These are phyloP conservation scores for Aldabrachelys gigantea DNA, from an alignment of 2,113 vertebrate genomes.

Conservation along the genomic window DNA sequence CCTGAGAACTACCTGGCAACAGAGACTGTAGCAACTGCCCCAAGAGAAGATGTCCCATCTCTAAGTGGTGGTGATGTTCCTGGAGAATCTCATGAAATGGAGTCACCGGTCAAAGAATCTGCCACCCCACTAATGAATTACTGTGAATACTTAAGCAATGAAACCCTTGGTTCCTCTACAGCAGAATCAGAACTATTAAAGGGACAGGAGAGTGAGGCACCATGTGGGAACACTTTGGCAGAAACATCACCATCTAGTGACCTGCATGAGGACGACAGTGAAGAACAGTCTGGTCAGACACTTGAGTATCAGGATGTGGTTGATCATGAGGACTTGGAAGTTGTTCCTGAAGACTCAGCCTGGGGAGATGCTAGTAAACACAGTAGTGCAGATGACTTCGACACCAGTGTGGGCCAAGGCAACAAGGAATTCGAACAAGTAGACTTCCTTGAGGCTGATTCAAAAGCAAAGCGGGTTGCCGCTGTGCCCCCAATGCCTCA, in stretches of 20 bases:
- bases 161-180: rapidly evolving
- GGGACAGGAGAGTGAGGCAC: slow-evolving; percentile 10
- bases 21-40: not conserved
- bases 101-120: not conserved
- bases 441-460: slow-evolving; percentile 47
- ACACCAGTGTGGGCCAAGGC: not conserved
- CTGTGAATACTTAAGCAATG: not conserved
- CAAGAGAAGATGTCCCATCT: not conserved
- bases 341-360: slow-evolving; percentile 61
- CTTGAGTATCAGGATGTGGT: not conserved
- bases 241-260: not conserved
- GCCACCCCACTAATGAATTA: not conserved
- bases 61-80: not conserved
- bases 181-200: not conserved
- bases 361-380: slow-evolving; percentile 47
- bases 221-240: not conserved
- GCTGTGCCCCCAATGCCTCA: slow-evolving; percentile 81
- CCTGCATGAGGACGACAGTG: not conserved
- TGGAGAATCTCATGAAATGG: not conserved
- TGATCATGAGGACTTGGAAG: slow-evolving; percentile 72
- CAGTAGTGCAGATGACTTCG: not conserved
- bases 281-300: not conserved
- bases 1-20: not conserved
- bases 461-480: slow-evolving; percentile 69
- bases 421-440: slow-evolving; percentile 61